Evolutionary conservation across 2,888 invertebrate species (phyloP).

Genomic region (Diabrotica balteata): DNA sequence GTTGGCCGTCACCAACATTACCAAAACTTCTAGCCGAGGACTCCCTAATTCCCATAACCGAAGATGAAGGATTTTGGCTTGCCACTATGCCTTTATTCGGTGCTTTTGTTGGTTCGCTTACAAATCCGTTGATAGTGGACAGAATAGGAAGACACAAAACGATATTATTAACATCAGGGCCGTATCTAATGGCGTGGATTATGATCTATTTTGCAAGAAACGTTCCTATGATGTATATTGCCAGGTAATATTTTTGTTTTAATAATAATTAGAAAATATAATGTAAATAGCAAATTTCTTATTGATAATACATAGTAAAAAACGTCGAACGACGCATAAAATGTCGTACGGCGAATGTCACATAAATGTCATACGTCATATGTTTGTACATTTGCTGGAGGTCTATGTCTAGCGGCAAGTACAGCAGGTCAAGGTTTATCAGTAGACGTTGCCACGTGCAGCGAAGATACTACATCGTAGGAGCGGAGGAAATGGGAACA

Average conservation of each 20-base stretch:
- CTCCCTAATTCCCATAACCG: constrained; percentile 52
- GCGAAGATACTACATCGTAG: too few relatives aligned
- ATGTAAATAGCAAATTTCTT: too few relatives aligned
- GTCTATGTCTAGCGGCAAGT: too few relatives aligned
- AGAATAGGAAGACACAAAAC: constrained; percentile 71
- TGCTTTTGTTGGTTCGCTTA: constrained; percentile 68
- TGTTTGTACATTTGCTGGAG: too few relatives aligned
- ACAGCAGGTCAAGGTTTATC: too few relatives aligned
- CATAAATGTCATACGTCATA: too few relatives aligned
- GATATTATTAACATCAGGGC: constrained; percentile 65
- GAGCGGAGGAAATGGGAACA: too few relatives aligned
- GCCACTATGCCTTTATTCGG: constrained; percentile 72
- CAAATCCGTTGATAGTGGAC: constrained; percentile 71
- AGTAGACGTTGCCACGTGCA: too few relatives aligned
- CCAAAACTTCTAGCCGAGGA: constrained; percentile 59
- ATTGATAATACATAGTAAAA: too few relatives aligned
- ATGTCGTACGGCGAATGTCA: too few relatives aligned
- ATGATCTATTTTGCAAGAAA: constrained; percentile 67
- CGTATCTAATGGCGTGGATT: constrained; percentile 70
- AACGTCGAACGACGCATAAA: too few relatives aligned
- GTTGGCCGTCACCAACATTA: constrained; percentile 72
- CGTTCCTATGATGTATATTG: constrained; percentile 64
- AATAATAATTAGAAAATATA: too few relatives aligned
- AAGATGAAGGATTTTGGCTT: constrained; percentile 69
- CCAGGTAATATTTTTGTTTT: constrained; percentile 15